phyloP scores from a whole-genome alignment of 2,888 invertebrate genomes.

The Aleiodes alternator region DNA sequence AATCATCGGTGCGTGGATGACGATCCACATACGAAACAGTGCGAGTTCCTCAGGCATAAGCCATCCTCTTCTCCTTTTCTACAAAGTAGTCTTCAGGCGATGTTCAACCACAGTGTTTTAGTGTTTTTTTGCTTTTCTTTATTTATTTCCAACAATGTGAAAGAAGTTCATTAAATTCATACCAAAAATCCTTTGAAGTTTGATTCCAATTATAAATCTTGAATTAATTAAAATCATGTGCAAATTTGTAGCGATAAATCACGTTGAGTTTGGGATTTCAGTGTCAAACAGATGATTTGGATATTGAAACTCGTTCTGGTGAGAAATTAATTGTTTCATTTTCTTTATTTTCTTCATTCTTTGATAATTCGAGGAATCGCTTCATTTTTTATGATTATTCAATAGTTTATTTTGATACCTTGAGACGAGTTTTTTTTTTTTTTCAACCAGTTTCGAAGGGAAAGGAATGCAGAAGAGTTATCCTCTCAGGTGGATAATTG shows the following conservation, averaged over 20 bases:
- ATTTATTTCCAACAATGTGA: conserved; percentile 9
- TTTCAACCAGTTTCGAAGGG: conserved; percentile 37
- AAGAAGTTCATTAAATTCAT: neutral
- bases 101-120: conserved; percentile 47
- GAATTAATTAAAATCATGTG: conserved; percentile 17
- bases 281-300: conserved; percentile 71
- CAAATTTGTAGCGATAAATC: conserved; percentile 13
- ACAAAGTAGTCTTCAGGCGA: conserved; percentile 54
- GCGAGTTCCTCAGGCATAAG: conserved; percentile 69
- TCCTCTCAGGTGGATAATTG: conserved; percentile 42
- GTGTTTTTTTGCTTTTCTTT: conserved; percentile 29
- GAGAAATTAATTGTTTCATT: conserved; percentile 34
- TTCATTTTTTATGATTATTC: conserved; percentile 11
- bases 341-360: neutral
- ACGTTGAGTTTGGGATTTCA: conserved; percentile 40
- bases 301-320: conserved; percentile 72
- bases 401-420: conserved; percentile 15
- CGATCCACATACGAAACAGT: conserved; percentile 76
- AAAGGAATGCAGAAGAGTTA: conserved; percentile 37
- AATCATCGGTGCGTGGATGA: conserved; percentile 71
- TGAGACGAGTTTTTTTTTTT: conserved; percentile 32
- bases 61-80: conserved; percentile 57
- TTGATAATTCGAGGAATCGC: neutral
- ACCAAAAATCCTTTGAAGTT: conserved; percentile 27
- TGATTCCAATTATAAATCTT: neutral